These are phyloP conservation scores for Haliclystus octoradiatus DNA, from an alignment of 30 jellyfish, hydroid and myxozoan genomes.

Conservation along the genomic window DNA sequence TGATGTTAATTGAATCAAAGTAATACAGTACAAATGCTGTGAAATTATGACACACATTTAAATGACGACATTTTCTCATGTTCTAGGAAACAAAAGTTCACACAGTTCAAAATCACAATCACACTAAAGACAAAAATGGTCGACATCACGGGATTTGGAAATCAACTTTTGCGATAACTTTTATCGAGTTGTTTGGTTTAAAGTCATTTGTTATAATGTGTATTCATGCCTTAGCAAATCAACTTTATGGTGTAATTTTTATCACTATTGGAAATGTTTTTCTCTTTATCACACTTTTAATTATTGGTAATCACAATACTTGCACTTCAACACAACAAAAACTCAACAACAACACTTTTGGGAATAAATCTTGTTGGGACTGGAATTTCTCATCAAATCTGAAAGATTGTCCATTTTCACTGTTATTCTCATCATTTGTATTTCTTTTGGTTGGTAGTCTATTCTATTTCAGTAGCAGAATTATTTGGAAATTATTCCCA, in stretches of 20 bases:
- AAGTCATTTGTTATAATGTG: background rate
- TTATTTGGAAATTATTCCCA: conserved; percentile 28
- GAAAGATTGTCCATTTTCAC: conserved; percentile 20
- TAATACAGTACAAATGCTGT: too few species aligned
- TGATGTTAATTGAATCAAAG: too few species aligned
- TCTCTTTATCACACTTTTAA: conserved; percentile 7
- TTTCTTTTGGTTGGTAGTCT: conserved; percentile 22
- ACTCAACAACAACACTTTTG: background rate
- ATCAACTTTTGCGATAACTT: too few species aligned
- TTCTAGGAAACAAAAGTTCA: too few species aligned
- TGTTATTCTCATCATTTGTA: conserved; percentile 26
- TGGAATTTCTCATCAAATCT: conserved; percentile 16
- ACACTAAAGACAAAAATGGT: too few species aligned
- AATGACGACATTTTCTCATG: too few species aligned
- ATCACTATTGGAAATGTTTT: conserved; percentile 7
- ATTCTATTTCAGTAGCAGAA: conserved; percentile 9
- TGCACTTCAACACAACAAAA: background rate
- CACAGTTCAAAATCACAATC: too few species aligned
- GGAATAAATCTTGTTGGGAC: conserved; percentile 36
- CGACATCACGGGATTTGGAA: too few species aligned
- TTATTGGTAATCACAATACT: conserved; percentile 15
- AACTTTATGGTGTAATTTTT: conserved; percentile 1
- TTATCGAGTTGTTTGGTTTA: too few species aligned
- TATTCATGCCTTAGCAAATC: conserved; percentile 16
- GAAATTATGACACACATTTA: too few species aligned